Evolutionary conservation across 2,888 invertebrate genomes (phyloP), one percentile per base, ranked within the genome.

Genomic region (Trichogramma dendrolimi): DNA sequence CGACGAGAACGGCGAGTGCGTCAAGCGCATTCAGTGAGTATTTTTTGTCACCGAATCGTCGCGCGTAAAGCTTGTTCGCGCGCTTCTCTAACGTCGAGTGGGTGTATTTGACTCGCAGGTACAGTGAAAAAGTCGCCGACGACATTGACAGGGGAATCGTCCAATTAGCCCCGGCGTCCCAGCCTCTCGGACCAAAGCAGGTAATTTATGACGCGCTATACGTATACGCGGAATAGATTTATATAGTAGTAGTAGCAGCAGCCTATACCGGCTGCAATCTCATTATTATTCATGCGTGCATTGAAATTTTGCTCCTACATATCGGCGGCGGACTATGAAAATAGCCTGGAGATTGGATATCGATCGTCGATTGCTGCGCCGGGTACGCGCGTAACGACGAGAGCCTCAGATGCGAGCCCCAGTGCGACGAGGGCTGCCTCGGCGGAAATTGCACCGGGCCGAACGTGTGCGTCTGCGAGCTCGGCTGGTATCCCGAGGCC

Each of bases 401-500:
- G 4, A 70, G 68, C 69, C 83, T 80, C 4, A 81, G 82, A 57
- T 89, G 88, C 72, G 84, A 85, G 50, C 85, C 87, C 0, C 80
- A 84, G 11, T 91, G 91, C 71, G 82, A 85, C 4, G 80, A 81
- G 39, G 85, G 85, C 6, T 91, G 91, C 68, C 74, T 86, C 57
- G 89, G 90, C 69, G 90, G 88, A 14, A 80, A 83, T 41, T 91
- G 91, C 73, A 82, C 84, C 0, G 85, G 84, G 0, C 87, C 87
- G 0, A 84, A 86, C 39, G 81, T 82, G 0, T 91, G 90, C 80
- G 80, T 80, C 6, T 87, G 89, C 74, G 83, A 82, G 70, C 80
- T 83, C 6, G 87, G 86, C 51, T 86, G 84, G 65, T 79, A 83
- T 0, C 81, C 84, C 53, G 82, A 83, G 1, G 81, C 82, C 44